Evolutionary conservation across 2,888 invertebrate genomes (phyloP), one percentile per base, ranked within the genome.

Genomic region (Calameuta idolon): DNA sequence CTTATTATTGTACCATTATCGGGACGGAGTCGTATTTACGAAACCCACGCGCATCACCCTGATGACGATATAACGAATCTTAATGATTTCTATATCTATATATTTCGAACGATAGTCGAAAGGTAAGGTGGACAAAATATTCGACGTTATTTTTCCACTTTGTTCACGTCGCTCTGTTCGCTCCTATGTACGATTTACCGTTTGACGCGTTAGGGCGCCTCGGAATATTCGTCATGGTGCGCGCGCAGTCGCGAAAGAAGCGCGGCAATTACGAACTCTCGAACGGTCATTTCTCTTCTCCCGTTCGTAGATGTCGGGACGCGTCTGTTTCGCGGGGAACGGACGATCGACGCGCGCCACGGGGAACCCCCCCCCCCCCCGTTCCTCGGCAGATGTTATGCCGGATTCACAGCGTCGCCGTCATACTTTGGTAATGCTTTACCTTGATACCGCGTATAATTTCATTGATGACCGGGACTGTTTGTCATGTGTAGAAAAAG

Each of bases 231-330:
- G 69, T 69, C 30, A 69, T 30, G 23, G 69, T 5, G 0, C 11
- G n/a, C 69, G 30, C 69, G 4, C 11, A 33, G 5, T 5, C 40
- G 15, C 40, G 40, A 40, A 40, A 40, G 15, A 40, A 40, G 15
- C 40, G 15, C 15, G 15, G 73, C 77, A 75, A 73, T 71, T 78
- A 75, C 80, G 77, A 79, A 79, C 80, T 77, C 77, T 79, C 77
- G 37, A 79, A 76, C 79, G 79, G 80, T 81, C 77, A 79, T 80
- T 80, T 79, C 79, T 80, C 69, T 73, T 69, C 69, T 69, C 69
- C 69, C 11, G 12, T 35, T 73, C 74, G 76, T 69, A 15, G 12
- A 40, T 15, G 15, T 15, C 12, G 15, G 12, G 12, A 4, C 4
- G 4, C 15, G 40, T 40, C 1, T 15, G 15, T 12, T 15, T 40